These are phyloP conservation scores for Eutolmus rufibarbis DNA, from an alignment of 2,888 invertebrate species.

Conservation along the genomic window DNA sequence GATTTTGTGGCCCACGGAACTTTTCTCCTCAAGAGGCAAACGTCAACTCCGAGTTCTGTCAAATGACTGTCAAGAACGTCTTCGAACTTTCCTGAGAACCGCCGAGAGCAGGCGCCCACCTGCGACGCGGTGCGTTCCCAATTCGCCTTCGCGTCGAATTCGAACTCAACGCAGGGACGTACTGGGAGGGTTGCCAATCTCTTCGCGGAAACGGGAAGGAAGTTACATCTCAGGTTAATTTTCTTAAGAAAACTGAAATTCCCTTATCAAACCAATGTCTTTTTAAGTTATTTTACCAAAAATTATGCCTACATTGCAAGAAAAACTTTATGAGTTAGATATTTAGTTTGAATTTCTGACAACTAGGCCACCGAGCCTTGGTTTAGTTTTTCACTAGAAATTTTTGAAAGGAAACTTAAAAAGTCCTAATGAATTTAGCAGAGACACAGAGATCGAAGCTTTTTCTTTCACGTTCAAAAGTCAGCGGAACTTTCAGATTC, in stretches of 20 bases:
- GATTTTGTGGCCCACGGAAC: background rate
- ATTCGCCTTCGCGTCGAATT: background rate
- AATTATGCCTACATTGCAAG: background rate
- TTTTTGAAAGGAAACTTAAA: background rate
- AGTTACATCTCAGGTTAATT: background rate
- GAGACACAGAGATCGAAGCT: background rate
- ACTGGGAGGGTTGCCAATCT: background rate
- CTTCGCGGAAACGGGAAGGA: background rate
- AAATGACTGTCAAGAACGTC: constrained; percentile 27
- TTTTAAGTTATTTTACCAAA: background rate
- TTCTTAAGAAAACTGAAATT: background rate
- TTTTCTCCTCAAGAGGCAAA: constrained; percentile 15
- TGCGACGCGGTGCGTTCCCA: background rate
- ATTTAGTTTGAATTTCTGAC: background rate
- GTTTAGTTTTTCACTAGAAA: background rate
- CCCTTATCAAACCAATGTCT: too few species aligned
- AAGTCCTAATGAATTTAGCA: background rate
- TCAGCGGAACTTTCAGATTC: background rate
- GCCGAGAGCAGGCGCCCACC: background rate
- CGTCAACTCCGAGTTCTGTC: constrained; percentile 28
- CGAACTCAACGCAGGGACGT: background rate
- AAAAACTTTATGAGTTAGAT: background rate
- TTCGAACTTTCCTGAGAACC: background rate
- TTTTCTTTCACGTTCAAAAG: background rate
- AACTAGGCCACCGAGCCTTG: background rate